Conservation (phyloP, 2,888 invertebrate species). For the Drosophila siamana region DNA sequence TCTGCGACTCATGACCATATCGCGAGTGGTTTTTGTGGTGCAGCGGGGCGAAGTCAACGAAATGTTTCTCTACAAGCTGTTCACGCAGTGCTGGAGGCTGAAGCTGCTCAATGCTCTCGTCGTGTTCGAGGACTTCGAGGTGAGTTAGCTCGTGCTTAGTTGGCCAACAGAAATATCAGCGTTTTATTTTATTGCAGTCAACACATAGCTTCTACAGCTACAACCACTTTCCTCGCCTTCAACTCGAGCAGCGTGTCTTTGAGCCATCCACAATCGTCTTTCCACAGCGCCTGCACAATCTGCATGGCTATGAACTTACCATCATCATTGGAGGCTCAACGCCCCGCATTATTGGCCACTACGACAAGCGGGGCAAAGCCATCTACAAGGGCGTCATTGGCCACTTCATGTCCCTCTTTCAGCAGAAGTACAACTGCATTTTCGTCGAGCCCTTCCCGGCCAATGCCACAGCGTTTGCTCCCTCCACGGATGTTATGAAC, state of each 20-base stretch:
- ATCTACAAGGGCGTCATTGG: constrained; percentile 70
- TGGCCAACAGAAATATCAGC: not conserved
- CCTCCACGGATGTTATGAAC: constrained; percentile 53
- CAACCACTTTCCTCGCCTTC: constrained; percentile 69
- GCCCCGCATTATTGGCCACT: constrained; percentile 74
- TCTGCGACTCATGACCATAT: constrained; percentile 69
- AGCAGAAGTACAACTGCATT: constrained; percentile 67
- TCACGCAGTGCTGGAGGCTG: constrained; percentile 66
- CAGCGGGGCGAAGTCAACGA: constrained; percentile 31
- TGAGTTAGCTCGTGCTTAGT: constrained; percentile 14
- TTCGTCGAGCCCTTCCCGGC: constrained; percentile 56
- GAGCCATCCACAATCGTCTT: constrained; percentile 40
- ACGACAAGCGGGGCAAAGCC: constrained; percentile 36
- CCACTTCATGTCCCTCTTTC: constrained; percentile 71
- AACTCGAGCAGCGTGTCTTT: constrained; percentile 53
- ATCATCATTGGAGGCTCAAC: constrained; percentile 67
- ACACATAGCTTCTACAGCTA: constrained; percentile 68
- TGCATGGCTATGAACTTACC: constrained; percentile 65
- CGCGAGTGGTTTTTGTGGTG: constrained; percentile 73
- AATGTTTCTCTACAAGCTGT: constrained; percentile 51
- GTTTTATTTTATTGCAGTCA: constrained; percentile 29
- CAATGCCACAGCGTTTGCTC: constrained; percentile 32
- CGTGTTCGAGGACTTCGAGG: constrained; percentile 67
- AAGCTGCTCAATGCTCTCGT: constrained; percentile 75
- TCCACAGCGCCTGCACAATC: constrained; percentile 65